phyloP scores from a whole-genome alignment of 1,140 invertebrate genomes.

The Mamestra configurata region DNA sequence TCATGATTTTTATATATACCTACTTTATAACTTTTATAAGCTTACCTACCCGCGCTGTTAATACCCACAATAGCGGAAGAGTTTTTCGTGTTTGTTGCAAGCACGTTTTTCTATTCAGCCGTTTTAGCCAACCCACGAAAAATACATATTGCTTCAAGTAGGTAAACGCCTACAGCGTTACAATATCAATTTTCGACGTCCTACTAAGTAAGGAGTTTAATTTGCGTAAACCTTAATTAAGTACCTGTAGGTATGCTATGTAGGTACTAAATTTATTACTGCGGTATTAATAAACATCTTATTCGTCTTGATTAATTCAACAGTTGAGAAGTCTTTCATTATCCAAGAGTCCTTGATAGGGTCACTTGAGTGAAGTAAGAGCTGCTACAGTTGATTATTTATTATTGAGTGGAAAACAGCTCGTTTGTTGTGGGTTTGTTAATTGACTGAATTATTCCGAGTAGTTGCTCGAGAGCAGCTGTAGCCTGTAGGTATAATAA shows the following conservation, averaged over 20 bases:
- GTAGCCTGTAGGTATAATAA: too few species aligned
- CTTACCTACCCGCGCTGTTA: too few species aligned
- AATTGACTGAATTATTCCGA: conserved; percentile 48
- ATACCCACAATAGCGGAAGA: too few species aligned
- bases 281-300: conserved; percentile 13
- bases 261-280: conserved; percentile 10
- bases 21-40: too few species aligned
- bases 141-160: background rate
- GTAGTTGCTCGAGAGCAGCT: background rate
- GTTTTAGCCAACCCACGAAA: background rate
- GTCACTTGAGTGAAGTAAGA: conserved; percentile 13
- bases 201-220: background rate
- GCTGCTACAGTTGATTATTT: conserved; percentile 46
- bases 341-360: conserved; percentile 16
- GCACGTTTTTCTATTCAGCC: too few species aligned
- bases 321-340: conserved; percentile 34
- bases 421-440: conserved; percentile 26
- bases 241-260: too few species aligned
- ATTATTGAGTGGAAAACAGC: conserved; percentile 50
- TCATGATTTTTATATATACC: too few species aligned
- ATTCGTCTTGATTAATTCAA: conserved; percentile 32
- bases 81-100: too few species aligned
- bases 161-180: background rate
- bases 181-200: conserved; percentile 3
- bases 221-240: background rate